These are phyloP conservation scores for Petrosia ficiformis DNA, from an alignment of 37 sponge, comb jelly and placozoan species.

Conservation along the genomic window DNA sequence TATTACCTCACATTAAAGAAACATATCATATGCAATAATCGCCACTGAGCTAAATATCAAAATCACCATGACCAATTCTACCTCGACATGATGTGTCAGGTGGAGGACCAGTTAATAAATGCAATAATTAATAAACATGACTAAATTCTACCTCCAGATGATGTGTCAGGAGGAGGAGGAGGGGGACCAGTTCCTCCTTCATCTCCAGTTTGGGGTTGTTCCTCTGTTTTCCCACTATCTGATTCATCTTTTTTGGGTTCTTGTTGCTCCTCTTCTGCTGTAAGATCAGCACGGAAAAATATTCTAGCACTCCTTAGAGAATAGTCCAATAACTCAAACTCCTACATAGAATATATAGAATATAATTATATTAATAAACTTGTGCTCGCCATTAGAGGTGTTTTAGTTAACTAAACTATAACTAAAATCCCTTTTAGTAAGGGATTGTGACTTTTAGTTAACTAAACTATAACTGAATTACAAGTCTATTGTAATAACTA, in stretches of 20 bases:
- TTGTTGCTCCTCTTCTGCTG: slow-evolving; percentile 77
- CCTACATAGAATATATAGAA: slow-evolving; percentile 53
- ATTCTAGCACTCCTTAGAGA: slow-evolving; percentile 96
- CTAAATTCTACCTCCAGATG: not conserved
- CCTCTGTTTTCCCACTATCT: slow-evolving; percentile 6
- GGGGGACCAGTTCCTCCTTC: slow-evolving; percentile 31
- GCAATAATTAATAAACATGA: not conserved
- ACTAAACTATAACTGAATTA: too few species aligned
- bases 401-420: not conserved
- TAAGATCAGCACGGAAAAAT: slow-evolving; percentile 95
- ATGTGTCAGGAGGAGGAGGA: slow-evolving; percentile 32
- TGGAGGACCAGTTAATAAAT: slow-evolving; percentile 3
- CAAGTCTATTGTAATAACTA: too few species aligned
- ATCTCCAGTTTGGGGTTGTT: not conserved
- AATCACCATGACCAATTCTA: too few species aligned
- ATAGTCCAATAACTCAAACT: slow-evolving; percentile 89
- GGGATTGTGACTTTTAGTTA: too few species aligned
- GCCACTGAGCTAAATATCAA: too few species aligned
- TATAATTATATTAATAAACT: slow-evolving; percentile 4
- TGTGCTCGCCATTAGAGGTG: not conserved
- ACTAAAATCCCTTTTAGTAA: too few species aligned
- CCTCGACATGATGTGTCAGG: not conserved
- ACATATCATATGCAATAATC: too few species aligned
- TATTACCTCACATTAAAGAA: too few species aligned
- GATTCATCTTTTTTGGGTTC: not conserved